A percentile compares a stretch with the other conserved stretches of the same genome.
These are phyloP conservation scores for Diadumene lineata DNA, from an alignment of 92 coral and sea anemone species.

Conservation along the genomic window DNA sequence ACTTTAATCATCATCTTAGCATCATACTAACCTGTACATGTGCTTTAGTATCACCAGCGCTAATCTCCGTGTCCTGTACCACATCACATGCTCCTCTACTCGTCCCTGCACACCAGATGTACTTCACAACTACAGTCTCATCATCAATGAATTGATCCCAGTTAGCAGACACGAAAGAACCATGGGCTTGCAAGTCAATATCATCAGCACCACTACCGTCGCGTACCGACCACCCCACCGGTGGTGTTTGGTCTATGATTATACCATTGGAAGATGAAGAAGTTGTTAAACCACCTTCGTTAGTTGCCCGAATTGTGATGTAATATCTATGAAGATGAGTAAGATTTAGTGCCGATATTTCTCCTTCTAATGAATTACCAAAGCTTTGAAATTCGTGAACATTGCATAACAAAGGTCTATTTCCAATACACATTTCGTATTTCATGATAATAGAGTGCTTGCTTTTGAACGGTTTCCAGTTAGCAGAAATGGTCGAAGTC, in stretches of 20 bases:
- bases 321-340: constrained; percentile 67
- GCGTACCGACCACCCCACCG: constrained; percentile 63
- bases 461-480: constrained; percentile 86
- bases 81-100: constrained; percentile 78
- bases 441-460: constrained; percentile 58
- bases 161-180: constrained; percentile 71
- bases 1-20: background rate
- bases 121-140: constrained; percentile 75
- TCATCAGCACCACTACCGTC: constrained; percentile 72
- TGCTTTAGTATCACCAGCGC: constrained; percentile 40
- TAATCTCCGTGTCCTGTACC: constrained; percentile 52
- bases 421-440: constrained; percentile 89
- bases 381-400: constrained; percentile 49
- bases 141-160: constrained; percentile 87
- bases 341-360: constrained; percentile 59
- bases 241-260: constrained; percentile 79
- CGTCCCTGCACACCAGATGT: constrained; percentile 90
- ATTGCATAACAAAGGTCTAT: constrained; percentile 65
- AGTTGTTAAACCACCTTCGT: constrained; percentile 73
- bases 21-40: background rate
- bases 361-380: constrained; percentile 47
- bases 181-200: constrained; percentile 67
- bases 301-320: constrained; percentile 72
- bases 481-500: constrained; percentile 61
- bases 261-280: constrained; percentile 76